A percentile compares a stretch with the other conserved stretches of the same genome.
These are phyloP conservation scores for Xanthia icteritia DNA, from an alignment of 2,888 invertebrate species.

Conservation along the genomic window DNA sequence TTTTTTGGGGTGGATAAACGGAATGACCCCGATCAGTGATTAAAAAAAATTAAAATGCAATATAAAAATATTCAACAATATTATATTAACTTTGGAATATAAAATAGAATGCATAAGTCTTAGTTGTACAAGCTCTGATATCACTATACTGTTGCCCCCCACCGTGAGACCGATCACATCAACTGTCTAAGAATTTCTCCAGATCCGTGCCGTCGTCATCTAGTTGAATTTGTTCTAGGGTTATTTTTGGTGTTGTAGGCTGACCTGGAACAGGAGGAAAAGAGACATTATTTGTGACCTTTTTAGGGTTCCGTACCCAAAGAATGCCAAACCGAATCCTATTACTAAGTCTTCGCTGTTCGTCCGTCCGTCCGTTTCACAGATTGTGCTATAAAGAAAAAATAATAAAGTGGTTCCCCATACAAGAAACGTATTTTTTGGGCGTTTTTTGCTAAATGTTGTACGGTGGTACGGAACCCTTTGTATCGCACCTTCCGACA, in stretches of 20 bases:
- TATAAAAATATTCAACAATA: constrained; percentile 73
- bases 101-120: constrained; percentile 70
- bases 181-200: constrained; percentile 86
- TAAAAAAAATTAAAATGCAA: constrained; percentile 27
- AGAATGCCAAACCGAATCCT: too few species aligned
- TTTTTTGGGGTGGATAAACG: too few species aligned
- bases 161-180: constrained; percentile 61
- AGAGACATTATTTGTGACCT: background rate
- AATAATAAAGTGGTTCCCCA: too few species aligned
- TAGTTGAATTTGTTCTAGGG: constrained; percentile 85
- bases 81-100: constrained; percentile 80
- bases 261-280: constrained; percentile 70
- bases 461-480: too few species aligned
- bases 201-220: constrained; percentile 81
- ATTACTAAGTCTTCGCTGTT: too few species aligned
- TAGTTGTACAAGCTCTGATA: constrained; percentile 77
- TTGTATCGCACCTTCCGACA: too few species aligned
- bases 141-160: constrained; percentile 45
- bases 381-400: too few species aligned
- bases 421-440: too few species aligned
- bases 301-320: background rate
- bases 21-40: background rate
- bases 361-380: too few species aligned
- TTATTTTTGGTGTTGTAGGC: constrained; percentile 74
- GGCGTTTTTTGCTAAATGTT: too few species aligned